Evolutionary conservation across 2,113 vertebrate genomes (phyloP).

Genomic region (Xiphophorus couchianus): DNA sequence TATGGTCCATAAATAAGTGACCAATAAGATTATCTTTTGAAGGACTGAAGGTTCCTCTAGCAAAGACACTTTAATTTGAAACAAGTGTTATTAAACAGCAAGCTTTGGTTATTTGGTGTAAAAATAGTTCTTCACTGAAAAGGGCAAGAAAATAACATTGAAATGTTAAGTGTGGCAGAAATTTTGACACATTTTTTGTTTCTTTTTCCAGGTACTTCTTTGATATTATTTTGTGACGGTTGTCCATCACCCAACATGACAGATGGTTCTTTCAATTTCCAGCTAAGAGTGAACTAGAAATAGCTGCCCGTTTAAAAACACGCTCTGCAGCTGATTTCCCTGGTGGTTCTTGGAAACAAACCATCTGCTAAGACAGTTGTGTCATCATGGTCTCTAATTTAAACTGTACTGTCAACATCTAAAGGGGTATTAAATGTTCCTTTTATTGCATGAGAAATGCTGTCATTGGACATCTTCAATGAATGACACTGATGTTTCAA

Average conservation of each 20-base stretch:
- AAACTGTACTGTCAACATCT: not conserved
- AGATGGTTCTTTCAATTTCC: not conserved
- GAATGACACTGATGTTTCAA: too few relatives aligned
- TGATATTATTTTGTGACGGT: not conserved
- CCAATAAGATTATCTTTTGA: too few relatives aligned
- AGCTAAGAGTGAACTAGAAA: not conserved
- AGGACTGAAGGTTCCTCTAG: too few relatives aligned
- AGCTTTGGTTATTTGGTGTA: too few relatives aligned
- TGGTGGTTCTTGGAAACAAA: not conserved
- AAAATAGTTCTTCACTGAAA: too few relatives aligned
- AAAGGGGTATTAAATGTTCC: not conserved
- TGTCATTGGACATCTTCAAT: not conserved
- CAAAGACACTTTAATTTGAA: too few relatives aligned
- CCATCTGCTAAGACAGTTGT: conserved; percentile 12
- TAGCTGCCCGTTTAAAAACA: conserved; percentile 3
- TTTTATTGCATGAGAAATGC: not conserved
- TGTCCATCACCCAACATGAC: not conserved
- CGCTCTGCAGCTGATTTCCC: conserved; percentile 10
- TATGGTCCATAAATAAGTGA: too few relatives aligned
- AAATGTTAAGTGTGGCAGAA: too few relatives aligned
- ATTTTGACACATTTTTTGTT: not conserved
- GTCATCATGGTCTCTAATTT: conserved; percentile 6
- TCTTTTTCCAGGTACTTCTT: not conserved
- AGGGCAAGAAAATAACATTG: too few relatives aligned
- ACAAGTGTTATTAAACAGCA: too few relatives aligned